A percentile compares a stretch with the other conserved stretches of the same genome.
phyloP scores from a whole-genome alignment of 1,140 invertebrate species.

The Eufriesea mexicana region DNA sequence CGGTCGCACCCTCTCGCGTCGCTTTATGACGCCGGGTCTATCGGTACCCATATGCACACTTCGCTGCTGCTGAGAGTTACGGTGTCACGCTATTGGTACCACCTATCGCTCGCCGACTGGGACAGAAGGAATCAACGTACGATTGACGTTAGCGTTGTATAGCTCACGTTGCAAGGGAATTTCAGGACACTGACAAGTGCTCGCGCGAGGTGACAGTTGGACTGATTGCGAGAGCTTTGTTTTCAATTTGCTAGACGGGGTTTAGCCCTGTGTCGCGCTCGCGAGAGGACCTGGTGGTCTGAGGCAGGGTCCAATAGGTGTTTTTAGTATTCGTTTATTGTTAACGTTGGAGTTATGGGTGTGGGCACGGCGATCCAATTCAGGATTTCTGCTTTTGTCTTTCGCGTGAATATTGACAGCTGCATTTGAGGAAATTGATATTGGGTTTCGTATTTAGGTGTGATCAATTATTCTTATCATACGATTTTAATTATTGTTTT shows the following conservation, averaged over 20 bases:
- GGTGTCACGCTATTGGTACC: not conserved
- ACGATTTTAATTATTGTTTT: too few species aligned
- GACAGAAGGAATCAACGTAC: conserved; percentile 17
- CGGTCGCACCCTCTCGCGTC: not conserved
- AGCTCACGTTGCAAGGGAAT: not conserved
- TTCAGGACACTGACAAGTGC: not conserved
- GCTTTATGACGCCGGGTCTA: conserved; percentile 40
- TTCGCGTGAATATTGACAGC: too few species aligned
- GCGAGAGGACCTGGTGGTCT: too few species aligned
- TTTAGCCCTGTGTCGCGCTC: not conserved
- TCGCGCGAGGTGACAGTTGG: not conserved
- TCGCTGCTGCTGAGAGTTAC: conserved; percentile 53
- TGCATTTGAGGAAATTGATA: too few species aligned
- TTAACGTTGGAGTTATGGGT: too few species aligned
- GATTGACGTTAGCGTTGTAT: not conserved
- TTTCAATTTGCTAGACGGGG: not conserved
- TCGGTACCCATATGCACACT: conserved; percentile 69
- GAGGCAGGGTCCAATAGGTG: too few species aligned
- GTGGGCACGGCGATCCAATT: too few species aligned
- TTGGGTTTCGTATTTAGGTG: too few species aligned
- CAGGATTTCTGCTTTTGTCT: too few species aligned
- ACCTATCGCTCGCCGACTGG: not conserved
- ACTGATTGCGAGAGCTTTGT: not conserved
- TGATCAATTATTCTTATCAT: too few species aligned
- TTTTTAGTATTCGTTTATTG: too few species aligned